phyloP scores from a whole-genome alignment of 2,113 vertebrate species.

The Ciconia stormi region DNA sequence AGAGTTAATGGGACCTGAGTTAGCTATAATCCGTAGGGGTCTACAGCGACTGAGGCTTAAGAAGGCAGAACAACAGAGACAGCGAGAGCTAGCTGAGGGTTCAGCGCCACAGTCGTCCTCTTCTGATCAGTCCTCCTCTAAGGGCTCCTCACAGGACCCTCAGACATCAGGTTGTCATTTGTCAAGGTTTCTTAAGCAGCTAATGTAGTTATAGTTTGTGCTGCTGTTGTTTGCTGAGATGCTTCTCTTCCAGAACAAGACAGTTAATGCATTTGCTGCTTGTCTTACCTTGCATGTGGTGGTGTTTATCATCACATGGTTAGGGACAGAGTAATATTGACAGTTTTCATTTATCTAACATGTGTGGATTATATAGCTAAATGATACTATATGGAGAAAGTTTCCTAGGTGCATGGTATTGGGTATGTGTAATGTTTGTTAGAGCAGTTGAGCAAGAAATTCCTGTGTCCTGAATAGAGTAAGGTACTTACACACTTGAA shows the following conservation, averaged over 20 bases:
- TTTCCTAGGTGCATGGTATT: background rate
- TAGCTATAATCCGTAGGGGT: constrained; percentile 98
- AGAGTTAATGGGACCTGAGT: constrained; percentile 91
- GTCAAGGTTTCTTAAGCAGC: constrained; percentile 69
- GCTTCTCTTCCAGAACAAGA: constrained; percentile 56
- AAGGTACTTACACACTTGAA: background rate
- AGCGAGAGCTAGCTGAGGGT: constrained; percentile 79
- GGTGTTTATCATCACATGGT: constrained; percentile 34
- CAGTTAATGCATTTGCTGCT: constrained; percentile 59
- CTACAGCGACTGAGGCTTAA: constrained; percentile 92
- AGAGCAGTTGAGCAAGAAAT: background rate
- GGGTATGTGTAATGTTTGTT: background rate
- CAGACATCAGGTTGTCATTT: constrained; percentile 83
- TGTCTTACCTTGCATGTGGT: constrained; percentile 36
- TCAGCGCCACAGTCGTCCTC: constrained; percentile 73
- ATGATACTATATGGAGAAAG: background rate
- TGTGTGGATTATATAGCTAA: background rate
- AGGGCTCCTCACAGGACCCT: constrained; percentile 76
- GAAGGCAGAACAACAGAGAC: constrained; percentile 91
- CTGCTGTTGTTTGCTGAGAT: constrained; percentile 65
- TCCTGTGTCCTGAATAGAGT: background rate
- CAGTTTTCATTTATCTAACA: background rate
- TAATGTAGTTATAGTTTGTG: constrained; percentile 55
- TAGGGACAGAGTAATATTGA: background rate
- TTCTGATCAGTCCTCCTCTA: constrained; percentile 72